Evolutionary conservation across 2,113 vertebrate species (phyloP).

Genomic region (Eulacestoma nigropectus): DNA sequence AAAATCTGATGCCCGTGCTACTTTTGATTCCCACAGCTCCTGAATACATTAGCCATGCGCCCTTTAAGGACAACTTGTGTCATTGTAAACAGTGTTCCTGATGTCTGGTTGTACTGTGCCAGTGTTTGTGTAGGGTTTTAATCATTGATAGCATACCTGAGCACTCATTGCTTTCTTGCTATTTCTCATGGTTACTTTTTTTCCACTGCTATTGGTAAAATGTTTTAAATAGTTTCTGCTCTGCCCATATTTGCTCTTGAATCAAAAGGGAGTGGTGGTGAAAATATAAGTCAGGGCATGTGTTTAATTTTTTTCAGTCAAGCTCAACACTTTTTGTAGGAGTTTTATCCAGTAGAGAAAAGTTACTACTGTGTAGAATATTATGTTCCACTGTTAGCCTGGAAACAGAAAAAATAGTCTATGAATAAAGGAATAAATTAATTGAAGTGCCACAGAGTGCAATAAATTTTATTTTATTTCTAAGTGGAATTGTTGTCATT

Average conservation of each 20-base stretch:
- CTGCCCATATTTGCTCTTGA: neutral
- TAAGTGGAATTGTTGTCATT: constrained; percentile 13
- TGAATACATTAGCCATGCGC: constrained; percentile 40
- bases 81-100: neutral
- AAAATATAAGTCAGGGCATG: neutral
- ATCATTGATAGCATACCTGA: neutral
- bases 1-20: constrained; percentile 49
- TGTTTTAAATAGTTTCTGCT: neutral
- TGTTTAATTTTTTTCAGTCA: neutral
- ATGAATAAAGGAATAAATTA: constrained; percentile 29
- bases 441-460: neutral
- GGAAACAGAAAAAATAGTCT: neutral
- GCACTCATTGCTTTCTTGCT: neutral
- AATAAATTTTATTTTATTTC: constrained; percentile 39
- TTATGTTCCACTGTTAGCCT: neutral
- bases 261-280: neutral
- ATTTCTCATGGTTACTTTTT: neutral
- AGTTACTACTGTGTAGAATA: neutral
- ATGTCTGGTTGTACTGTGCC: neutral
- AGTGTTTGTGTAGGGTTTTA: neutral
- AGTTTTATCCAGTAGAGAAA: constrained; percentile 17
- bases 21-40: constrained; percentile 57
- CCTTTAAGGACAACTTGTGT: constrained; percentile 45
- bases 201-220: neutral
- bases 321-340: neutral